Evolutionary conservation across 2,113 vertebrate species (phyloP).

Genomic region (Mystacornis crossleyi): DNA sequence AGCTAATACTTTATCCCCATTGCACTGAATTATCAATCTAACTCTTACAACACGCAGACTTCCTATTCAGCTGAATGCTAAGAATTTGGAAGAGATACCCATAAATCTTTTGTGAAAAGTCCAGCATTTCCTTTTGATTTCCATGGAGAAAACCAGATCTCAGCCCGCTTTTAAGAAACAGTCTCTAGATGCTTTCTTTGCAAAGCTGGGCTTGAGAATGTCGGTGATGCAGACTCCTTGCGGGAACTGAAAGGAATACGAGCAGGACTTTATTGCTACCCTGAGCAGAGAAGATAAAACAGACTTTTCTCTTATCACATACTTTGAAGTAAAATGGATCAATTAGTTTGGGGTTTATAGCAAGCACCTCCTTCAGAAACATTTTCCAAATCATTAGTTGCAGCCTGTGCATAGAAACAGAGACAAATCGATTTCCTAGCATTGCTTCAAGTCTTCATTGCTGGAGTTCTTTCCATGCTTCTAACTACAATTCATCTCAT

Average conservation of each 20-base stretch:
- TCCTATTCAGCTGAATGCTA: neutral
- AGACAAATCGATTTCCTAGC: neutral
- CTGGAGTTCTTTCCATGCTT: neutral
- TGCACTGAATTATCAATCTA: neutral
- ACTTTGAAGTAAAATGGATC: neutral
- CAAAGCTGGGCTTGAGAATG: neutral
- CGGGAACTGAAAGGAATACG: neutral
- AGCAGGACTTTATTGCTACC: neutral
- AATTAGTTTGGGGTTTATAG: neutral
- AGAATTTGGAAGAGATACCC: conserved; percentile 12
- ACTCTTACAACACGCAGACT: neutral
- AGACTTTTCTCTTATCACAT: neutral
- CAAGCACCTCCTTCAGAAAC: neutral
- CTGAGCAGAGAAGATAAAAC: neutral
- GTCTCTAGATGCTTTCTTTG: neutral
- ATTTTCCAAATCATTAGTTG: neutral
- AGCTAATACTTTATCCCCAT: neutral
- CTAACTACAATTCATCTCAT: neutral
- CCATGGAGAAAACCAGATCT: neutral
- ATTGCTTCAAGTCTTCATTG: neutral
- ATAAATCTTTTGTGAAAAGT: neutral
- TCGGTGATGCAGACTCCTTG: neutral
- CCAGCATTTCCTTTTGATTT: neutral
- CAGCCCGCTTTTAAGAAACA: neutral
- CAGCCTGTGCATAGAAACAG: neutral